phyloP scores from a whole-genome alignment of 2,888 invertebrate genomes.

The Ennomos fuscantarius region DNA sequence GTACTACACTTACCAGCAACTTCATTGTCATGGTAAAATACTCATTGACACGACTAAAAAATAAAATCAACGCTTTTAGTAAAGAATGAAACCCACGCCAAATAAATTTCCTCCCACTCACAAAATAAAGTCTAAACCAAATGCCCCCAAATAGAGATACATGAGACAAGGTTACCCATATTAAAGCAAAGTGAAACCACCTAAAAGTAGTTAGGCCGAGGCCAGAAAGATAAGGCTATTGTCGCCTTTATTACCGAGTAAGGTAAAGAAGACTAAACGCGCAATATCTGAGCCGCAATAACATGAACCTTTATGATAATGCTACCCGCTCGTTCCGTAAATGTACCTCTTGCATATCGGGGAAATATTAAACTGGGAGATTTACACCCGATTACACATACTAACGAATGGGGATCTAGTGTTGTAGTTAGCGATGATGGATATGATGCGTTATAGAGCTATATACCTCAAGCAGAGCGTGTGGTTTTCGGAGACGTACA shows the following conservation, averaged over 20 bases:
- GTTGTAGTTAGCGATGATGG: conserved; percentile 1
- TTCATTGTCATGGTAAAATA: too few species aligned
- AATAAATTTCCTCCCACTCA: conserved; percentile 30
- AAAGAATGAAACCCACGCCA: too few species aligned
- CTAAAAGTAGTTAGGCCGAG: conserved; percentile 36
- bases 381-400: conserved; percentile 30
- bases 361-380: conserved; percentile 49
- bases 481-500: neutral
- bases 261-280: conserved; percentile 56
- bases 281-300: conserved; percentile 63
- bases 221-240: conserved; percentile 53
- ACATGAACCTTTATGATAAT: conserved; percentile 68
- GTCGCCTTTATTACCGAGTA: conserved; percentile 50
- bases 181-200: conserved; percentile 32
- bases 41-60: too few species aligned
- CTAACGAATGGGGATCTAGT: conserved; percentile 23
- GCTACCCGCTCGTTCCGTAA: conserved; percentile 48
- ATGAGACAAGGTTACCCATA: conserved; percentile 24
- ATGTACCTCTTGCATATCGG: conserved; percentile 52
- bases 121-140: conserved; percentile 43
- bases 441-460: conserved; percentile 8
- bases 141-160: conserved; percentile 44
- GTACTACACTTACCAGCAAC: too few species aligned
- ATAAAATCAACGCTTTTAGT: too few species aligned
- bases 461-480: neutral